Percentiles rank a stretch among this genome's conserved stretches.
These are phyloP conservation scores for Gavialis gangeticus DNA, from an alignment of 2,113 vertebrate genomes.

Conservation along the genomic window DNA sequence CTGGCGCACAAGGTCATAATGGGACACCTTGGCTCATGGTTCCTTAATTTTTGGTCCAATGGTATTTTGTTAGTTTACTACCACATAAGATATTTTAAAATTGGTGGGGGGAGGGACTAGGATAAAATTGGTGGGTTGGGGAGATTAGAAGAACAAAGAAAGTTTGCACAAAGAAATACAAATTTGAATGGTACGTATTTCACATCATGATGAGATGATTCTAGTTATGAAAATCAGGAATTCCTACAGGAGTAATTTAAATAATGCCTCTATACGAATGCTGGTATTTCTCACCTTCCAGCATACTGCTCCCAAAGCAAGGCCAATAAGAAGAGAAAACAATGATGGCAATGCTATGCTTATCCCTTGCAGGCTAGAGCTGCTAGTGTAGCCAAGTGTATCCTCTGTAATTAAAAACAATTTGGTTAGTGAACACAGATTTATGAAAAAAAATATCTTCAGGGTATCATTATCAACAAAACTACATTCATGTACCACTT, in stretches of 20 bases:
- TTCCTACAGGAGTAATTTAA: background rate
- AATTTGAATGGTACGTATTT: background rate
- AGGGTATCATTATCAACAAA: slow-evolving; percentile 3
- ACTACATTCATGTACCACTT: slow-evolving; percentile 20
- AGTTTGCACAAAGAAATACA: background rate
- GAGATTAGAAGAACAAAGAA: background rate
- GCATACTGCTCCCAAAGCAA: slow-evolving; percentile 83
- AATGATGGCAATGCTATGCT: slow-evolving; percentile 79
- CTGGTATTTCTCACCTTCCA: slow-evolving; percentile 80
- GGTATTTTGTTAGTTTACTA: background rate
- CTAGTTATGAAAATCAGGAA: background rate
- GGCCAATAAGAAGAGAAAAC: slow-evolving; percentile 80
- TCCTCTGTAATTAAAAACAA: slow-evolving; percentile 76
- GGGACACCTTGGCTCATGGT: background rate
- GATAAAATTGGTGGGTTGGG: background rate
- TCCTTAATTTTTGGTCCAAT: background rate
- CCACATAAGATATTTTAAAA: background rate
- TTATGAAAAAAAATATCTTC: slow-evolving; percentile 40
- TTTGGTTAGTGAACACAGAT: slow-evolving; percentile 53
- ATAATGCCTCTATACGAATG: background rate
- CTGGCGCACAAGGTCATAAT: background rate
- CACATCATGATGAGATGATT: background rate
- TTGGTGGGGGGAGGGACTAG: background rate
- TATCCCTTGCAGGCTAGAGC: slow-evolving; percentile 76
- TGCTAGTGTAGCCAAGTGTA: slow-evolving; percentile 57